These are phyloP conservation scores for Cryptosula pallasiana DNA, from an alignment of 2,888 invertebrate species.

Conservation along the genomic window DNA sequence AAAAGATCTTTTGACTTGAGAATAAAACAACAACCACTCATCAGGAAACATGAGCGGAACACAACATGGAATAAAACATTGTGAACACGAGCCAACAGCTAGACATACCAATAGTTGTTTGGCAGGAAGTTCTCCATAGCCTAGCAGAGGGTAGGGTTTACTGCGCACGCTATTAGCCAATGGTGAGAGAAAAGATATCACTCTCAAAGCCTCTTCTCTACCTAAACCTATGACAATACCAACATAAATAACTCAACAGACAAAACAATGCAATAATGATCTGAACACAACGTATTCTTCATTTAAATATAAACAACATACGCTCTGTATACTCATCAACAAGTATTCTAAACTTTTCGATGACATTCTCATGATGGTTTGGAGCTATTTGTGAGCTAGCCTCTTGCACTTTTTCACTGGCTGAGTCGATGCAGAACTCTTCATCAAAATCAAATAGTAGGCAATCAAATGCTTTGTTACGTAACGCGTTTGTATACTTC, in stretches of 20 bases:
- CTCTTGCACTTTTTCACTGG: neutral
- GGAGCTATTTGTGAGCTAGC: no score
- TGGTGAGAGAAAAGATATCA: neutral
- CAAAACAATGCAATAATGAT: no score
- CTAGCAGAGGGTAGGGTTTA: neutral
- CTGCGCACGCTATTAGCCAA: neutral
- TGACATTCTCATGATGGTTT: neutral
- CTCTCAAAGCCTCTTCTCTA: neutral
- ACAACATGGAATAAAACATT: no score
- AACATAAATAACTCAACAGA: no score
- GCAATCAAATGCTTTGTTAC: neutral
- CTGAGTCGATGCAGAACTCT: neutral
- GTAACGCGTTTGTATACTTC: neutral
- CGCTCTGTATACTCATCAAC: no score
- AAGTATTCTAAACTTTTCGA: neutral
- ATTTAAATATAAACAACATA: no score
- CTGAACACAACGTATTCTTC: no score
- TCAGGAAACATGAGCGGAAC: no score
- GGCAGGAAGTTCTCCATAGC: conserved; percentile 6
- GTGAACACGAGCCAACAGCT: no score
- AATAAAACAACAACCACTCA: neutral
- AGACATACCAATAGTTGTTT: neutral
- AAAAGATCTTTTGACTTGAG: neutral
- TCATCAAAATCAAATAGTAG: conserved; percentile 12
- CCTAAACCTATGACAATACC: neutral